Evolutionary conservation across 2,888 invertebrate genomes (phyloP).

Genomic region (Agrotis ipsilon): DNA sequence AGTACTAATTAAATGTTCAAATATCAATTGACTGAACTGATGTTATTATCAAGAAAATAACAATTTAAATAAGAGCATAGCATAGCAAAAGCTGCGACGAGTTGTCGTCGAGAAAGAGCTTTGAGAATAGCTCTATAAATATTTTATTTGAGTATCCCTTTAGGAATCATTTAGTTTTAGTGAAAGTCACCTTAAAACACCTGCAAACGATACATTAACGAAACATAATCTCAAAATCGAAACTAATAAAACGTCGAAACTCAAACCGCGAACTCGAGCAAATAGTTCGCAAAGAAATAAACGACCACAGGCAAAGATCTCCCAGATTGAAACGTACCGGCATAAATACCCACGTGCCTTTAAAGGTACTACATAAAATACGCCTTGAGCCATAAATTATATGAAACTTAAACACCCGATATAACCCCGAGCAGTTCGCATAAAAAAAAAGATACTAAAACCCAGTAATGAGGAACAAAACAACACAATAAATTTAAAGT

Average conservation of each 20-base stretch:
- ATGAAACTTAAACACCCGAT: slow-evolving; percentile 67
- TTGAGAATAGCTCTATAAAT: too few relatives aligned
- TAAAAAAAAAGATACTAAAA: slow-evolving; percentile 66
- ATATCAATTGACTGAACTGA: too few relatives aligned
- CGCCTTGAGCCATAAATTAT: slow-evolving; percentile 86
- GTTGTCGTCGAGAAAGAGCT: too few relatives aligned
- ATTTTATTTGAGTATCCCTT: background rate
- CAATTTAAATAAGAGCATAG: too few relatives aligned
- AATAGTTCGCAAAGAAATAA: slow-evolving; percentile 76
- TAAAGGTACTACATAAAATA: slow-evolving; percentile 77
- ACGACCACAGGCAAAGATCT: slow-evolving; percentile 78
- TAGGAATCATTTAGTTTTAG: background rate
- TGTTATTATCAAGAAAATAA: too few relatives aligned
- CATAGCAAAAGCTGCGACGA: too few relatives aligned
- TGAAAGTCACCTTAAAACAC: background rate
- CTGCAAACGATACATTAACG: slow-evolving; percentile 7
- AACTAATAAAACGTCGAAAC: slow-evolving; percentile 63
- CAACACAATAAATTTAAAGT: slow-evolving; percentile 87
- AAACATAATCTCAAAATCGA: slow-evolving; percentile 52
- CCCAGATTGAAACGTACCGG: slow-evolving; percentile 86
- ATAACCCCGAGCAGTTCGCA: slow-evolving; percentile 55
- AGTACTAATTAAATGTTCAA: too few relatives aligned
- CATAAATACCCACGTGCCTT: slow-evolving; percentile 88
- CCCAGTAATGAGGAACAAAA: slow-evolving; percentile 86
- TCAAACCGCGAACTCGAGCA: slow-evolving; percentile 68